Conservation (phyloP, 2,113 vertebrate genomes). For the Sinosuthora webbiana region DNA sequence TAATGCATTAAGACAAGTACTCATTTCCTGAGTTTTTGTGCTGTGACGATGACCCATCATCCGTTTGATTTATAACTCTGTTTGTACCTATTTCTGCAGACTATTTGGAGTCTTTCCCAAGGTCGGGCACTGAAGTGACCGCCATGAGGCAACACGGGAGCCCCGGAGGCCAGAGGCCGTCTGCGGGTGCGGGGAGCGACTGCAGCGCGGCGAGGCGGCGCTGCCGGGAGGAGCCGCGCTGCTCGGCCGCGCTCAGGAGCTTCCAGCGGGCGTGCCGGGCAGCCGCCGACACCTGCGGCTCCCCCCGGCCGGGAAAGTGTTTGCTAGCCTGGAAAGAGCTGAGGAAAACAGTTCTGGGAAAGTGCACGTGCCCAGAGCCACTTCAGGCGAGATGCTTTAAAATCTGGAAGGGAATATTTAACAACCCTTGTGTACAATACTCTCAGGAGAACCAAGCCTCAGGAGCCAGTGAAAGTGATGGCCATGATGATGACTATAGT, state of each 20-base stretch:
- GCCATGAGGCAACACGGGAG: neutral
- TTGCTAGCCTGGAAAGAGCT: conserved; percentile 40
- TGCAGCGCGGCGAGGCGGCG: conserved; percentile 25
- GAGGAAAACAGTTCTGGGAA: conserved; percentile 49
- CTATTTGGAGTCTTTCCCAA: neutral
- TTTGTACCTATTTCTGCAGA: neutral
- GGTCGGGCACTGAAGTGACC: neutral
- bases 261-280: conserved; percentile 59
- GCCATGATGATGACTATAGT: neutral
- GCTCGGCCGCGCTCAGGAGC: conserved; percentile 12
- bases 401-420: conserved; percentile 67
- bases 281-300: conserved; percentile 7
- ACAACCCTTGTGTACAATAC: conserved; percentile 60
- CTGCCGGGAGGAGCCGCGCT: conserved; percentile 54
- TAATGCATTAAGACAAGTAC: neutral
- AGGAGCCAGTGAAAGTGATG: neutral
- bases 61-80: neutral
- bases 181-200: neutral
- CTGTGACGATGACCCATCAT: too few relatives aligned
- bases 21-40: neutral
- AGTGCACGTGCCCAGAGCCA: conserved; percentile 59
- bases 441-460: neutral
- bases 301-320: neutral
- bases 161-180: neutral
- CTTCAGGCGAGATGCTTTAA: conserved; percentile 41